Percentiles rank a stretch among this genome's conserved stretches.
Conservation (phyloP, 2,113 vertebrate species). For the Motacilla alba region DNA sequence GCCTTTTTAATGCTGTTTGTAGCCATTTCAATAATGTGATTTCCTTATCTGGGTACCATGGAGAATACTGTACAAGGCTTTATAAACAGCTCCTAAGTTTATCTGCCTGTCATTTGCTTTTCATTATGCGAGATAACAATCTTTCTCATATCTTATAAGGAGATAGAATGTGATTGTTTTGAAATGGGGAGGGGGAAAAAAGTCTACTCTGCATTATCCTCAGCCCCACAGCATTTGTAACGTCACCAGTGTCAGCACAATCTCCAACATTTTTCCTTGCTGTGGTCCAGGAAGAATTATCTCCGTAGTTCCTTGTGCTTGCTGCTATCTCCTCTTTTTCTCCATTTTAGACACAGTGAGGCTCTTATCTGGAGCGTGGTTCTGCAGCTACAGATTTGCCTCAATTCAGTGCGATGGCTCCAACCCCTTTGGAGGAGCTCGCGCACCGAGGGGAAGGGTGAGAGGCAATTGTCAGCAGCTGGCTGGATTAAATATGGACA, state of each 20-base stretch:
- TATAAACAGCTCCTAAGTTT: constrained; percentile 71
- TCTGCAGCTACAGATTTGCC: constrained; percentile 15
- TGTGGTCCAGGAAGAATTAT: constrained; percentile 25
- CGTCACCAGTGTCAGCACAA: not conserved
- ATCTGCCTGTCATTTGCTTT: constrained; percentile 76
- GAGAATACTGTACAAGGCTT: constrained; percentile 74
- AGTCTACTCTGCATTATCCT: constrained; percentile 42
- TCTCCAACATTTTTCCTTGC: not conserved
- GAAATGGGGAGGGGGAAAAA: constrained; percentile 38
- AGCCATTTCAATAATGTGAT: constrained; percentile 69
- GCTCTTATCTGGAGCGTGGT: constrained; percentile 22
- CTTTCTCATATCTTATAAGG: constrained; percentile 63
- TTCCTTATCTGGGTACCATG: constrained; percentile 72
- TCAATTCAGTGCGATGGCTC: not conserved
- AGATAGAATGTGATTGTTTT: constrained; percentile 62
- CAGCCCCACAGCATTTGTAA: not conserved
- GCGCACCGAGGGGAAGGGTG: not conserved
- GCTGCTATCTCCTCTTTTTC: constrained; percentile 12
- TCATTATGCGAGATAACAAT: constrained; percentile 68
- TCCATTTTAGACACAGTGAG: not conserved
- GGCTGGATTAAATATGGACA: constrained; percentile 49
- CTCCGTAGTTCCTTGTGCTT: not conserved
- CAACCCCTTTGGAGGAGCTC: not conserved
- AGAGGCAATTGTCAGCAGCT: constrained; percentile 58
- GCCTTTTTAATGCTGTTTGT: constrained; percentile 55